Base-by-base conservation (phyloP, 1,140 invertebrate genomes). In the Drosophila biarmipes region DNA sequence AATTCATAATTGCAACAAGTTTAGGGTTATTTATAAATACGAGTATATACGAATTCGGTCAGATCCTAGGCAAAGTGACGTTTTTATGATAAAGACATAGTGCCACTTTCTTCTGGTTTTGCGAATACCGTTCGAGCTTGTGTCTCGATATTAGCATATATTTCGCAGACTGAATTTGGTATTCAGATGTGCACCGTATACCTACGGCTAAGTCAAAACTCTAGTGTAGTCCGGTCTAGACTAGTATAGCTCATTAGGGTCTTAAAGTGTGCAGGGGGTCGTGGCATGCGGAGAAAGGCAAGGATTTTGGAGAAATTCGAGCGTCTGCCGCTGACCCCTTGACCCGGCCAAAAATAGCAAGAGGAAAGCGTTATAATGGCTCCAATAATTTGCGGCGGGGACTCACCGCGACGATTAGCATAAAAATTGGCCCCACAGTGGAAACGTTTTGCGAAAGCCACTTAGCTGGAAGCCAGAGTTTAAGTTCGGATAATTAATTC, bases 351-450 rank as follows among this genome's bases (percentile, higher is more conserved):
- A 62, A 73, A 38, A 38, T 48, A 46, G 48, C 34, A 6, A 42
- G 49, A 68, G 63, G 27, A 48, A 69, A 69, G 35, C 34, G 34
- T 38, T 17, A 68, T 38, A 69, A 37, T 69, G 56, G 38, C 55
- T 55, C 53, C 19, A 49, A 84, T 79, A 67, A 75, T 74, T 53
- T 80, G 29, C 67, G 46, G 7, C 57, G 80, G 80, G 80, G 80
- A 84, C 71, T 79, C 66, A 76, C 80, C 75, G 52, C 34, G 17
- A 6, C 38, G 61, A 81, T 86, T 86, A 87, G 34, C 78, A 87
- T 86, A 81, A 40, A 64, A 73, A 75, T 75, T 75, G 59, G 52
- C 51, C 43, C 48, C 48, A 34, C 17, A 54, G 69, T 21, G 35
- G 35, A 63, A 73, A 21, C 69, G 69, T 55, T 74, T 74, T 71